These are phyloP conservation scores for Ditylenchus dipsaci DNA, from an alignment of 1,140 invertebrate genomes.

Conservation along the genomic window DNA sequence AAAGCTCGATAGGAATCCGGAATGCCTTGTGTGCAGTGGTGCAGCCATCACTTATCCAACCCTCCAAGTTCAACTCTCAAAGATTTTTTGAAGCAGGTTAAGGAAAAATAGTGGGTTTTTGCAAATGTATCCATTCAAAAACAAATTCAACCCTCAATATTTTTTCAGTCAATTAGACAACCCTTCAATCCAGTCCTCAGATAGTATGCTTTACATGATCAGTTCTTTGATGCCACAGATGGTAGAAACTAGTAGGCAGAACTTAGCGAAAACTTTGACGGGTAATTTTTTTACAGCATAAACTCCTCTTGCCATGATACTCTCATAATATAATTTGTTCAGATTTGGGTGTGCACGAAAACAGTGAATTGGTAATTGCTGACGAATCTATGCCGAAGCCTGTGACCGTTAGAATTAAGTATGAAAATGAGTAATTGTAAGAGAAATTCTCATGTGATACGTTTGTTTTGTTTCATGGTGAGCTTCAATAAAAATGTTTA, in stretches of 20 bases:
- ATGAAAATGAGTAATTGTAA: background rate
- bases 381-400: slow-evolving; percentile 13
- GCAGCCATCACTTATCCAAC: slow-evolving; percentile 19
- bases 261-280: slow-evolving; percentile 38
- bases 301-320: background rate
- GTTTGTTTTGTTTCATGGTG: no score
- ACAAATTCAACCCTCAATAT: background rate
- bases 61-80: slow-evolving; percentile 16
- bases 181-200: slow-evolving; percentile 37
- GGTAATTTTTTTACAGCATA: slow-evolving; percentile 6
- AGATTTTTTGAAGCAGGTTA: slow-evolving; percentile 34
- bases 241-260: slow-evolving; percentile 29
- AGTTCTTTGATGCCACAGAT: slow-evolving; percentile 45
- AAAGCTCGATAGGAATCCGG: slow-evolving; percentile 74
- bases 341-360: slow-evolving; percentile 22
- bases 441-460: no score
- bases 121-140: no score
- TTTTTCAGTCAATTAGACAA: slow-evolving; percentile 45
- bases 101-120: slow-evolving; percentile 35
- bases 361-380: slow-evolving; percentile 26
- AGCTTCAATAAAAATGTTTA: no score
- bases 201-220: slow-evolving; percentile 41
- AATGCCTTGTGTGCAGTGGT: slow-evolving; percentile 46
- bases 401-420: background rate
- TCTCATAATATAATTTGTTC: slow-evolving; percentile 15